Conservation (phyloP, 1,140 invertebrate species). For the Artemia franciscana region DNA sequence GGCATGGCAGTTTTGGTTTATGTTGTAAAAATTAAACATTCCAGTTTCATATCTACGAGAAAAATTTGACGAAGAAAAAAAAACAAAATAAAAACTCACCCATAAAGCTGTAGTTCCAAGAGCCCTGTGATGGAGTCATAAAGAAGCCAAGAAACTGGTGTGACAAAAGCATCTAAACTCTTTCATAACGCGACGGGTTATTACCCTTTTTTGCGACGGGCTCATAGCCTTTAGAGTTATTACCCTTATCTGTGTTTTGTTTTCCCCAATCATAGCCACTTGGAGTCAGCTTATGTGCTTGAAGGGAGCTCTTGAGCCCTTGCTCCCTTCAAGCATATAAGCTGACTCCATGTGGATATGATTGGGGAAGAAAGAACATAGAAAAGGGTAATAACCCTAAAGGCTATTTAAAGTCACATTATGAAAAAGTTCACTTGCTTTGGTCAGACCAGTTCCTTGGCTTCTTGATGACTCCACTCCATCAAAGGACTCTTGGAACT, state of each 20-base stretch:
- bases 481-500: constrained; percentile 98
- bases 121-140: constrained; percentile 87
- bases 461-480: constrained; percentile 93
- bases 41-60: no score
- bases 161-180: constrained; percentile 95
- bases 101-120: constrained; percentile 99
- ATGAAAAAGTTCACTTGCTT: constrained; percentile 98
- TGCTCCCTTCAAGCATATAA: constrained; percentile 95
- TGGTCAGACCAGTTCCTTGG: constrained; percentile 90
- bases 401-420: constrained; percentile 92
- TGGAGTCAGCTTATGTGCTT: constrained; percentile 92
- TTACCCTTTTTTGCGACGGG: no score
- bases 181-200: constrained; percentile 93
- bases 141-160: constrained; percentile 96
- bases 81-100: no score
- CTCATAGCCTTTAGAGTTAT: constrained; percentile 98
- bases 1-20: no score
- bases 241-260: constrained; percentile 91
- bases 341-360: constrained; percentile 90
- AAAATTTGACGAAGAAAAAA: no score
- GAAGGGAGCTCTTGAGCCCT: constrained; percentile 82
- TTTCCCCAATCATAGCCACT: constrained; percentile 98
- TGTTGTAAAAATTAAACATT: no score
- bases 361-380: constrained; percentile 94
- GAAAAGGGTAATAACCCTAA: constrained; percentile 98